A percentile compares a stretch with the other conserved stretches of the same genome.
Conservation (phyloP, 1,140 invertebrate species). For the Parapsyche elsis region DNA sequence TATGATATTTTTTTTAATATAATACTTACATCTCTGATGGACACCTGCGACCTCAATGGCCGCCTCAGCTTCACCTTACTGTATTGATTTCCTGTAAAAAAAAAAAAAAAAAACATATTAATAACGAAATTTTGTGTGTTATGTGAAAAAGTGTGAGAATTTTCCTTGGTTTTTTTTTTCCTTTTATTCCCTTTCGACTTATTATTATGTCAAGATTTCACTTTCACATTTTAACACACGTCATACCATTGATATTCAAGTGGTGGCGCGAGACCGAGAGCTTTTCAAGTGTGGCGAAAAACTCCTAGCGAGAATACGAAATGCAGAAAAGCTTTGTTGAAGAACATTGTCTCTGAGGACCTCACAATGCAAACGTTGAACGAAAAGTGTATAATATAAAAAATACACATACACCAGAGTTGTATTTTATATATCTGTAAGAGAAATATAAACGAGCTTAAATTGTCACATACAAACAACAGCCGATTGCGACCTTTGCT, state of each 20-base stretch:
- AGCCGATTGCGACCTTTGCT: neutral
- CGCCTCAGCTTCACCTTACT: constrained; percentile 33
- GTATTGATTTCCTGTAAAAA: constrained; percentile 32
- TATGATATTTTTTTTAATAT: neutral
- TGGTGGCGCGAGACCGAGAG: constrained; percentile 3
- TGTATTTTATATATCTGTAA: neutral
- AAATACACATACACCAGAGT: neutral
- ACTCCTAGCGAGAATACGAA: constrained; percentile 10
- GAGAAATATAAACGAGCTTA: neutral
- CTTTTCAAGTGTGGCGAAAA: constrained; percentile 28
- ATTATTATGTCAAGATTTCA: constrained; percentile 5
- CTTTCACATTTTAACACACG: constrained; percentile 30
- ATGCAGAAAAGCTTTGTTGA: neutral
- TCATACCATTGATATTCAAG: constrained; percentile 26
- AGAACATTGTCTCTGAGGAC: constrained; percentile 6
- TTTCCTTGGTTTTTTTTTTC: neutral
- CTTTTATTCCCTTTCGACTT: neutral
- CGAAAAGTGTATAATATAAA: neutral
- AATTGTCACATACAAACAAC: constrained; percentile 1
- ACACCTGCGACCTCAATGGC: constrained; percentile 30
- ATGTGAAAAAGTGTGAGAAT: neutral
- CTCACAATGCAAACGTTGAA: neutral
- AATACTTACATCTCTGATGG: constrained; percentile 35
- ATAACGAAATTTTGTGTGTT: neutral
- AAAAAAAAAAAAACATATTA: neutral